Conservation (phyloP, 2,797 vertebrate genomes). For the Amblyraja radiata region DNA sequence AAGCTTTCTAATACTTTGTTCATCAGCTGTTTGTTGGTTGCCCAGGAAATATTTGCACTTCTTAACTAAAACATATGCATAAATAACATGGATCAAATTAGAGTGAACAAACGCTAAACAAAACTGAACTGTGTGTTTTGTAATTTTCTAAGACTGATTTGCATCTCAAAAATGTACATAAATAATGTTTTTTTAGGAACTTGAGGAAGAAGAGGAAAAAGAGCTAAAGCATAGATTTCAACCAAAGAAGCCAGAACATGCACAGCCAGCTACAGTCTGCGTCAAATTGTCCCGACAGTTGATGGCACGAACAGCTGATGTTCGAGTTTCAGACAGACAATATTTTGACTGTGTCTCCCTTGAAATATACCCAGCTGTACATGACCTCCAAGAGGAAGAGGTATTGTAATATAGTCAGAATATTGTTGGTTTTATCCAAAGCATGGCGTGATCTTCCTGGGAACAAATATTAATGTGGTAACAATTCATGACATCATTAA, state of each 20-base stretch:
- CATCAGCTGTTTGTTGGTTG: neutral
- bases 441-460: neutral
- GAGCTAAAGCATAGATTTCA: slow-evolving; percentile 24
- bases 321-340: slow-evolving; percentile 51
- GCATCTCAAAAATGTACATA: neutral
- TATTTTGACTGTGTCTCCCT: slow-evolving; percentile 49
- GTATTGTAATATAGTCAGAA: slow-evolving; percentile 40
- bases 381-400: slow-evolving; percentile 58
- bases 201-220: slow-evolving; percentile 46
- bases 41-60: neutral
- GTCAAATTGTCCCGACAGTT: slow-evolving; percentile 45
- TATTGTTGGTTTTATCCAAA: neutral
- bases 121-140: neutral
- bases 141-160: neutral
- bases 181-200: slow-evolving; percentile 39
- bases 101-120: neutral
- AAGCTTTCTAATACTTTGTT: neutral
- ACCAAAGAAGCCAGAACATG: slow-evolving; percentile 36
- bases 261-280: slow-evolving; percentile 48
- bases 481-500: neutral
- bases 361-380: slow-evolving; percentile 48
- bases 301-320: slow-evolving; percentile 48
- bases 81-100: neutral
- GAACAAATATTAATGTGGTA: neutral
- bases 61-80: neutral